Evolutionary conservation across 2,113 vertebrate genomes (phyloP).

Genomic region (Hemichromis elongatus): DNA sequence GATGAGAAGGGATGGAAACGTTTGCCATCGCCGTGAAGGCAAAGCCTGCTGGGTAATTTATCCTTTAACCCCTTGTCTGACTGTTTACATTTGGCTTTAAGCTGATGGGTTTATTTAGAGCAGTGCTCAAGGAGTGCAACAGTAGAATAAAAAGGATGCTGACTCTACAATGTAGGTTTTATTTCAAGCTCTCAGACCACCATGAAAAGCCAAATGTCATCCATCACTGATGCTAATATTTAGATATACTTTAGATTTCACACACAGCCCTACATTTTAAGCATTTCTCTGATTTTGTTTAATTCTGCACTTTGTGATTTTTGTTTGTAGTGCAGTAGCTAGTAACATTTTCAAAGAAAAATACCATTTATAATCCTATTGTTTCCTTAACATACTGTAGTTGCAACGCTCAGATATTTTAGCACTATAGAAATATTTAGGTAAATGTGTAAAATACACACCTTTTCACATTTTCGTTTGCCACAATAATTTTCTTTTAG

Average conservation of each 20-base stretch:
- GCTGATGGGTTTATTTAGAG: not conserved
- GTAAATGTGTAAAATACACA: not conserved
- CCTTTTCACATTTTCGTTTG: not conserved
- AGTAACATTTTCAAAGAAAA: not conserved
- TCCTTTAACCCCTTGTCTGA: conserved; percentile 8
- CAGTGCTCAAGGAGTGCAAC: not conserved
- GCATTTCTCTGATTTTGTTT: not conserved
- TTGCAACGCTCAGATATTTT: not conserved
- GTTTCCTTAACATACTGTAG: not conserved
- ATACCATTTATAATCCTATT: not conserved
- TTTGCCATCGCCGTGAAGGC: not conserved
- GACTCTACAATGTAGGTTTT: not conserved
- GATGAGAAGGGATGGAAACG: not conserved
- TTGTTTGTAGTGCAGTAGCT: not conserved
- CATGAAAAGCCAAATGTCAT: not conserved
- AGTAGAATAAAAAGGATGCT: not conserved
- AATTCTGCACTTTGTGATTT: not conserved
- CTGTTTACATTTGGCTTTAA: conserved; percentile 16
- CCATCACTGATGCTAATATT: not conserved
- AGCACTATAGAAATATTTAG: not conserved
- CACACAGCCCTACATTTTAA: not conserved
- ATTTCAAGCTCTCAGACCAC: not conserved
- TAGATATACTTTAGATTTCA: not conserved
- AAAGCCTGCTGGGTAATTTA: conserved; percentile 46
- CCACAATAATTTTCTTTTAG: not conserved